phyloP scores from a whole-genome alignment of 2,113 vertebrate genomes.

The Podarcis raffonei region DNA sequence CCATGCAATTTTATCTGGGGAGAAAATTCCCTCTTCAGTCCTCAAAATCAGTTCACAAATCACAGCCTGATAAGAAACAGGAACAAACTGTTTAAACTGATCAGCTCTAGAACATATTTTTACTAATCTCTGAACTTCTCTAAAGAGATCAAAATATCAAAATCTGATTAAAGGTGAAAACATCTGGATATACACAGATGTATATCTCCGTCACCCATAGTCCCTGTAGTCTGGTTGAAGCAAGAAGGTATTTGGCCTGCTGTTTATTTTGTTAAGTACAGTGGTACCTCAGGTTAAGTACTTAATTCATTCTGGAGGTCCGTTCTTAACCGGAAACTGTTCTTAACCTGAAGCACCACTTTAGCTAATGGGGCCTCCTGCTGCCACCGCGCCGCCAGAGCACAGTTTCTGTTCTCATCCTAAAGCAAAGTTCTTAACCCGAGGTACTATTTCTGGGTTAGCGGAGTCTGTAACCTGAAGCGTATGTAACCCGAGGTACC shows the following conservation, averaged over 20 bases:
- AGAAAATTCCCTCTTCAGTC: background rate
- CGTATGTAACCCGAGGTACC: too few relatives aligned
- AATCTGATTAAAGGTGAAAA: slow-evolving; percentile 55
- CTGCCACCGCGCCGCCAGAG: too few relatives aligned
- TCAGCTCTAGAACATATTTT: slow-evolving; percentile 38
- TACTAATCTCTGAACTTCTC: slow-evolving; percentile 44
- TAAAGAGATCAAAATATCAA: slow-evolving; percentile 43
- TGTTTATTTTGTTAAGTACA: background rate
- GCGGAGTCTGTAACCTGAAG: too few relatives aligned
- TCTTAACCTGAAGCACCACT: too few relatives aligned
- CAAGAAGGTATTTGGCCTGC: background rate
- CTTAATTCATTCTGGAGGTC: too few relatives aligned
- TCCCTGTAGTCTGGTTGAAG: slow-evolving; percentile 24
- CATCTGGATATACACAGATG: slow-evolving; percentile 37
- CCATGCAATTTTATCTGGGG: background rate
- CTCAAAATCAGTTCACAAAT: slow-evolving; percentile 12
- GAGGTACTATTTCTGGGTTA: too few relatives aligned
- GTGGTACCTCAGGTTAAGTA: too few relatives aligned
- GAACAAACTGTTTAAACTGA: slow-evolving; percentile 3
- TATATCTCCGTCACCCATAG: background rate
- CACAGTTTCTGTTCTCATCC: too few relatives aligned
- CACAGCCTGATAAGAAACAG: slow-evolving; percentile 6
- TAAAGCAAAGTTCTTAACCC: too few relatives aligned
- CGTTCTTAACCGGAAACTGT: too few relatives aligned
- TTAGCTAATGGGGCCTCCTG: too few relatives aligned